Evolutionary conservation across 2,888 invertebrate species (phyloP).

Genomic region (Tinea pellionella): DNA sequence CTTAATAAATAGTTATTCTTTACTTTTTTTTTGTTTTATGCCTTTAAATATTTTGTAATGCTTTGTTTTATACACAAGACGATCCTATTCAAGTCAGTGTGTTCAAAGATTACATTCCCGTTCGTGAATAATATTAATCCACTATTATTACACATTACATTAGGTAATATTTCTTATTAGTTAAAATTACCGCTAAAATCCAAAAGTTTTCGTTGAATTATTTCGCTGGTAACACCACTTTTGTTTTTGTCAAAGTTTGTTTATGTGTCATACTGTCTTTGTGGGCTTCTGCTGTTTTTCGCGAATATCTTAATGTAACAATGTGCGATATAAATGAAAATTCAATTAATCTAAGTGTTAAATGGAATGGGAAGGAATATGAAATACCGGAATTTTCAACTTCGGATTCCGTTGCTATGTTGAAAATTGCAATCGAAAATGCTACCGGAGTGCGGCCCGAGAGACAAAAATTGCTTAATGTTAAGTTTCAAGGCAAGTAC

Average conservation of each 20-base stretch:
- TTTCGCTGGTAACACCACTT: background rate
- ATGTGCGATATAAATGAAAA: conserved; percentile 62
- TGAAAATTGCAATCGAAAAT: conserved; percentile 87
- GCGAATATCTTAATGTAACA: conserved; percentile 30
- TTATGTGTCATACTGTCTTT: conserved; percentile 14
- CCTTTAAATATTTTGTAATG: too few relatives aligned
- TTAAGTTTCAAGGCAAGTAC: conserved; percentile 86
- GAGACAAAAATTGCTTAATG: conserved; percentile 91
- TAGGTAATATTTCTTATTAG: too few relatives aligned
- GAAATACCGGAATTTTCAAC: conserved; percentile 79
- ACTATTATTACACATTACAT: too few relatives aligned
- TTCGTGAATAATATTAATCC: too few relatives aligned
- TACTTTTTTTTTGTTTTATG: too few relatives aligned
- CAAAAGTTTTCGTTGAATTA: too few relatives aligned
- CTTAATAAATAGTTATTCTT: too few relatives aligned
- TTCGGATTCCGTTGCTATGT: conserved; percentile 82
- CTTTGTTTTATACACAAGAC: too few relatives aligned
- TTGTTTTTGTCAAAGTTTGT: conserved; percentile 7
- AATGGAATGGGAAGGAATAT: conserved; percentile 95
- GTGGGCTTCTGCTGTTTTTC: conserved; percentile 20
- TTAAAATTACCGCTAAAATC: too few relatives aligned
- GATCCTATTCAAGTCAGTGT: too few relatives aligned
- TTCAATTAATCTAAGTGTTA: conserved; percentile 75
- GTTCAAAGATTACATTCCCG: too few relatives aligned
- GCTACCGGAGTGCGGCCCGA: conserved; percentile 93